Conservation (phyloP, 2,797 vertebrate genomes). For the Semotilus atromaculatus region DNA sequence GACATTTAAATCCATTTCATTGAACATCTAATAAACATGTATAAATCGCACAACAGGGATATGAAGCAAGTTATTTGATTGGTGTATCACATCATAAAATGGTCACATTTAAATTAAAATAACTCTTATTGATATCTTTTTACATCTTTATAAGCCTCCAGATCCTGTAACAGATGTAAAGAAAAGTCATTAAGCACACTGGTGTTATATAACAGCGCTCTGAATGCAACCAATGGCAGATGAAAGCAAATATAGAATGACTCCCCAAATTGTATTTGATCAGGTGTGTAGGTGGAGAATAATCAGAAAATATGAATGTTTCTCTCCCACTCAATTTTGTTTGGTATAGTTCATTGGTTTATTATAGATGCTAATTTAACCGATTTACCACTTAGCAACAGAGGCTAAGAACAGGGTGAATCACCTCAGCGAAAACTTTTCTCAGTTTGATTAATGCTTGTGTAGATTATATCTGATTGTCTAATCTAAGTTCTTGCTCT, state of each 20-base stretch:
- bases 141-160: not conserved
- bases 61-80: not conserved
- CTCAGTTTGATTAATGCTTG: conserved; percentile 23
- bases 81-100: not conserved
- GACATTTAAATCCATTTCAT: not conserved
- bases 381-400: conserved; percentile 41
- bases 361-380: conserved; percentile 32
- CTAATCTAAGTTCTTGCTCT: not conserved
- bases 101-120: not conserved
- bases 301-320: conserved; percentile 51
- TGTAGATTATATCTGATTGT: not conserved
- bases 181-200: conserved; percentile 11
- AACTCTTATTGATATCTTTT: not conserved
- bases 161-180: conserved; percentile 15
- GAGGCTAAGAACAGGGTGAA: conserved; percentile 27
- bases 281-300: conserved; percentile 50
- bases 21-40: not conserved
- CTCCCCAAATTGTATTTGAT: conserved; percentile 41
- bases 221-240: conserved; percentile 20
- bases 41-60: not conserved
- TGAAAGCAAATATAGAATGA: conserved; percentile 47
- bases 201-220: conserved; percentile 30
- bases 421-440: conserved; percentile 6
- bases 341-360: conserved; percentile 37
- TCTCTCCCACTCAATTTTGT: conserved; percentile 51